These are phyloP conservation scores for Dunckerocampus dactyliophorus DNA, from an alignment of 2,113 vertebrate species.

Conservation along the genomic window DNA sequence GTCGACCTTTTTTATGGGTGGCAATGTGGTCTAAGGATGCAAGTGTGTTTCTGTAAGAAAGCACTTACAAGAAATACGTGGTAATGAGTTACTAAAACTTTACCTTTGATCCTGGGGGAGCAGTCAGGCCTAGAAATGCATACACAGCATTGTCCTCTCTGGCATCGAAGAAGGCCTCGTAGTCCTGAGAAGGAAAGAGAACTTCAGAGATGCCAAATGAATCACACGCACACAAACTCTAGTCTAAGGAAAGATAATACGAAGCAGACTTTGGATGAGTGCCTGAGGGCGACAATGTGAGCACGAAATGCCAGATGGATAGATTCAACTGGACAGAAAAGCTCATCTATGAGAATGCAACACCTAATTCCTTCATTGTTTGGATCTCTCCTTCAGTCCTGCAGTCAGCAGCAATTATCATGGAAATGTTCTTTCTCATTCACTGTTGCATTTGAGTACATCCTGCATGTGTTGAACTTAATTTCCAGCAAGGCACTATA, in stretches of 20 bases:
- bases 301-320: background rate
- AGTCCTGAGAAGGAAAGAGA: conserved; percentile 74
- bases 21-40: conserved; percentile 9
- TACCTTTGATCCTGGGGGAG: conserved; percentile 96
- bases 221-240: conserved; percentile 1
- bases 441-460: too few species aligned
- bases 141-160: conserved; percentile 94
- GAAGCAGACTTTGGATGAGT: conserved; percentile 18
- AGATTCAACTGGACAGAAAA: too few species aligned
- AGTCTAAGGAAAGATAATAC: conserved; percentile 22
- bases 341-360: too few species aligned
- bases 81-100: conserved; percentile 24
- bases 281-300: conserved; percentile 19
- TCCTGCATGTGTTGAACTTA: too few species aligned
- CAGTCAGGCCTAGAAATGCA: conserved; percentile 89
- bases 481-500: too few species aligned
- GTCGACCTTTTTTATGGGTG: too few species aligned
- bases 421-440: too few species aligned
- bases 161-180: conserved; percentile 92
- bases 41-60: conserved; percentile 21
- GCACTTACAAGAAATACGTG: background rate
- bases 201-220: conserved; percentile 6
- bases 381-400: too few species aligned
- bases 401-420: too few species aligned
- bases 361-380: too few species aligned